These are phyloP conservation scores for Pristiophorus japonicus DNA, from an alignment of 2,113 vertebrate species.

Conservation along the genomic window DNA sequence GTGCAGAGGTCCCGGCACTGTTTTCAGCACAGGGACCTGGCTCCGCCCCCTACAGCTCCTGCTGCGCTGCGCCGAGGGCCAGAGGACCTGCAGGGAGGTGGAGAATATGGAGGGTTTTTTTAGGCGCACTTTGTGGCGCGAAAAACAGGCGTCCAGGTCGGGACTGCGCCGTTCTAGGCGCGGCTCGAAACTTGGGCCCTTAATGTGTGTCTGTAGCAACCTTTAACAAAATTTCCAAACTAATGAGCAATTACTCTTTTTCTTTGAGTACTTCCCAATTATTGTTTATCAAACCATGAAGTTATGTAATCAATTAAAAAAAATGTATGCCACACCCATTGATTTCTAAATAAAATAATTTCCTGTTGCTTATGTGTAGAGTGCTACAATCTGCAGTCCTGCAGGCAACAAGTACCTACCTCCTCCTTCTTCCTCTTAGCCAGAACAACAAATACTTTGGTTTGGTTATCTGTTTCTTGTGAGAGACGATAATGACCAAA, in stretches of 20 bases:
- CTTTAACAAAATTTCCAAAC: background rate
- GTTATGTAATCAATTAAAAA: background rate
- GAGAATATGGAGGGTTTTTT: no score
- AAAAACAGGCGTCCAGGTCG: no score
- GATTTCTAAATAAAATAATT: background rate
- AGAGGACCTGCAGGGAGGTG: no score
- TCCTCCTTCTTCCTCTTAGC: constrained; percentile 95
- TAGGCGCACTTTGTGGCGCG: no score
- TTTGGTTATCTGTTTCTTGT: constrained; percentile 97
- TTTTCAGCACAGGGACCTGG: no score
- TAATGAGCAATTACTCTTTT: background rate
- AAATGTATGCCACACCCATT: background rate
- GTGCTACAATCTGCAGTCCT: background rate
- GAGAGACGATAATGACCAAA: constrained; percentile 92
- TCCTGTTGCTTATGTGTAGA: background rate
- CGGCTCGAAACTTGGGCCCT: no score
- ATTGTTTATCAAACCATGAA: background rate
- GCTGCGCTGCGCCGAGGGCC: no score
- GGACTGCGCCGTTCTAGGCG: no score
- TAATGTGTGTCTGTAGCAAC: no score
- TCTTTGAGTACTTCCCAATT: background rate
- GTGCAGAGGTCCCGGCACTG: no score
- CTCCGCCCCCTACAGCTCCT: no score
- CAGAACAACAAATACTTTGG: constrained; percentile 97
- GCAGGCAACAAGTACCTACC: constrained; percentile 54